phyloP scores from a whole-genome alignment of 92 coral and sea anemone genomes.

The Zoanthus gigantus region DNA sequence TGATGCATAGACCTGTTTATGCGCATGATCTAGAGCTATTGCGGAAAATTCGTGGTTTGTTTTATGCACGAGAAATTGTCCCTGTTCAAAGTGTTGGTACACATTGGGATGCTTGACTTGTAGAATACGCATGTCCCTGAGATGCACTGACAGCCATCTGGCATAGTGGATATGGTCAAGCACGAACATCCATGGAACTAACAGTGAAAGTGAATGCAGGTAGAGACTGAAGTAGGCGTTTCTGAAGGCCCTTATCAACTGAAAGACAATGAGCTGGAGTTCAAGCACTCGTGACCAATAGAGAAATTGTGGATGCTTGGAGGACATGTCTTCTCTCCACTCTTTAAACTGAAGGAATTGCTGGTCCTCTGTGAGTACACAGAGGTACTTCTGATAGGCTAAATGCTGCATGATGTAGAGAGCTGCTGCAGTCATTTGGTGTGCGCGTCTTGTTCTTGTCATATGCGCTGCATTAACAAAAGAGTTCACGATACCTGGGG shows the following conservation, averaged over 20 bases:
- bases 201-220: constrained; percentile 16
- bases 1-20: not conserved
- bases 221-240: constrained; percentile 21
- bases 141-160: constrained; percentile 33
- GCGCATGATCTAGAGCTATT: not conserved
- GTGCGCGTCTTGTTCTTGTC: constrained; percentile 46
- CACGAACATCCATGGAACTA: constrained; percentile 33
- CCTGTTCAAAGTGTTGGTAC: too few relatives aligned
- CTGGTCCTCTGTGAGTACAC: not conserved
- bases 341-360: not conserved
- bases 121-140: constrained; percentile 3
- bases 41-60: too few relatives aligned
- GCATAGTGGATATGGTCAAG: constrained; percentile 25
- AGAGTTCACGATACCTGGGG: constrained; percentile 47
- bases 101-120: too few relatives aligned
- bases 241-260: constrained; percentile 22
- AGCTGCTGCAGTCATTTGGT: constrained; percentile 40
- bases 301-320: constrained; percentile 20
- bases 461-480: constrained; percentile 36
- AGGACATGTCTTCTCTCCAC: constrained; percentile 1
- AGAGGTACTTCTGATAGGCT: constrained; percentile 10
- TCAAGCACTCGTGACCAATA: constrained; percentile 37
- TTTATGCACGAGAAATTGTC: not conserved
- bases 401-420: not conserved
- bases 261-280: constrained; percentile 20